Conservation (phyloP, 2,113 vertebrate genomes). For the Phoxinus phoxinus region DNA sequence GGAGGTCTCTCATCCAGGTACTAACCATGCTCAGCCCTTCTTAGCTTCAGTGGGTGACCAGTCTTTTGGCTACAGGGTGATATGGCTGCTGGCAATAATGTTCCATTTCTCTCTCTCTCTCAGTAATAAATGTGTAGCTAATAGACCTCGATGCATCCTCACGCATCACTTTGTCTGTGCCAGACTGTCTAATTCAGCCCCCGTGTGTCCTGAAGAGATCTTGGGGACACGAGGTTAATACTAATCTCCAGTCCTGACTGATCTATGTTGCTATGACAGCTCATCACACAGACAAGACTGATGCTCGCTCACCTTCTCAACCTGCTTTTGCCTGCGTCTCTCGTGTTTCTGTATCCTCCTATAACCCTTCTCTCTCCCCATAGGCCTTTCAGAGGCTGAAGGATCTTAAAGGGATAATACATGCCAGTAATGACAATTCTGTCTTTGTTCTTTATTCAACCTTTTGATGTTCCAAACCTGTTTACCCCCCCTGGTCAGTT, state of each 20-base stretch:
- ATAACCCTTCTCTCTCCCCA: neutral
- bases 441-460: neutral
- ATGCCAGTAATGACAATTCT: neutral
- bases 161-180: conserved; percentile 6
- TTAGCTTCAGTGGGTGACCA: too few relatives aligned
- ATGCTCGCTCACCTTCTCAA: conserved; percentile 38
- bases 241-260: conserved; percentile 29
- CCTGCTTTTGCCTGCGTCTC: neutral
- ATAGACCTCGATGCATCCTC: neutral
- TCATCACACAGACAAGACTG: neutral
- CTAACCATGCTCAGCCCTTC: too few relatives aligned
- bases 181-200: conserved; percentile 15
- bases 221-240: conserved; percentile 21
- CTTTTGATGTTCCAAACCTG: neutral
- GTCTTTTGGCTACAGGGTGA: too few relatives aligned
- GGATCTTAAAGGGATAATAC: neutral
- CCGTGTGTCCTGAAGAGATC: neutral
- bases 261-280: conserved; percentile 36
- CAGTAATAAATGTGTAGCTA: conserved; percentile 10
- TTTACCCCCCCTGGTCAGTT: too few relatives aligned
- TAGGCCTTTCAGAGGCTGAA: neutral
- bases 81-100: too few relatives aligned
- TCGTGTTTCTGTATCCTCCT: neutral
- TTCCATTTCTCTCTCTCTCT: neutral
- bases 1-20: too few relatives aligned